A percentile compares a stretch with the other conserved stretches of the same genome.
phyloP scores from a whole-genome alignment of 92 coral and sea anemone genomes.

The Umimayanthus chanpuru region DNA sequence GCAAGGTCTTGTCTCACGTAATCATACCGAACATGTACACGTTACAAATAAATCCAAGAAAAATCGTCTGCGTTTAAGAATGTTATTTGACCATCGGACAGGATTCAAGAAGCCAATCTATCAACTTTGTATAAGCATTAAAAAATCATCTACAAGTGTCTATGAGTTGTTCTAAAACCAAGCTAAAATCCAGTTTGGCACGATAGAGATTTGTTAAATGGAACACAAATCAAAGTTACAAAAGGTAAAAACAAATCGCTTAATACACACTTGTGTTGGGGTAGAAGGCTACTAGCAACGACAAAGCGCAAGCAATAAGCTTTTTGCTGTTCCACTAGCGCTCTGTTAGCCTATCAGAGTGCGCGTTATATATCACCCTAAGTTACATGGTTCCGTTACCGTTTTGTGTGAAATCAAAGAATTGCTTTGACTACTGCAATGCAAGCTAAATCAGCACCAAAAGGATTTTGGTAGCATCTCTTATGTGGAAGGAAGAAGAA shows the following conservation, averaged over 20 bases:
- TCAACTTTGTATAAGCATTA: not conserved
- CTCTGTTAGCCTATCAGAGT: not conserved
- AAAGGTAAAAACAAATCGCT: not conserved
- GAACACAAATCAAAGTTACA: too few species aligned
- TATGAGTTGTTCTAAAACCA: not conserved
- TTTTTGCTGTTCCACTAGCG: not conserved
- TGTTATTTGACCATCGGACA: not conserved
- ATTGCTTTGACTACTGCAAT: not conserved
- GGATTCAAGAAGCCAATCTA: not conserved
- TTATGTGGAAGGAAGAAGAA: too few species aligned
- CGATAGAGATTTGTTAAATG: too few species aligned
- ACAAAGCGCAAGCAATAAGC: too few species aligned
- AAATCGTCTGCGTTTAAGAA: not conserved
- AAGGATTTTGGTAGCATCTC: not conserved
- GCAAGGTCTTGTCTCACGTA: not conserved
- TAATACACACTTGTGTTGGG: not conserved
- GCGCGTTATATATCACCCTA: not conserved
- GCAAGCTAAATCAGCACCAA: not conserved
- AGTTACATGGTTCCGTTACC: too few species aligned
- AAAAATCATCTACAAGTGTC: not conserved
- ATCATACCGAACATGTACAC: not conserved
- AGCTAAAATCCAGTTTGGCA: not conserved
- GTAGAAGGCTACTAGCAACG: not conserved
- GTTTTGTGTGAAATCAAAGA: not conserved
- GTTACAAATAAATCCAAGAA: too few species aligned